Conservation (phyloP, 2,113 vertebrate genomes). For the Sapajus apella region DNA sequence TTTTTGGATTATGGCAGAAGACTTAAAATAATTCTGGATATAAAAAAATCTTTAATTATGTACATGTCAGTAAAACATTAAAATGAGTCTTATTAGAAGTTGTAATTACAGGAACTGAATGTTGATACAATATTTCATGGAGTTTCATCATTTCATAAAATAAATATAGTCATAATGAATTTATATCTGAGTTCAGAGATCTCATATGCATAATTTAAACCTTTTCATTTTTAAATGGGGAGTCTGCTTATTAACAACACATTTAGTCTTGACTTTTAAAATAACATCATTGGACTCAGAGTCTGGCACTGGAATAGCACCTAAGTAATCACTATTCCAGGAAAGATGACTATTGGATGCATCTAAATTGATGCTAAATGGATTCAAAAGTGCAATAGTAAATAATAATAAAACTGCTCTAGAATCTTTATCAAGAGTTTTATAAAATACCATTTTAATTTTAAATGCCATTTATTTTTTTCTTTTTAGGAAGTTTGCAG, state of each 20-base stretch:
- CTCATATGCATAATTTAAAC: neutral
- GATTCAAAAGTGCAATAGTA: neutral
- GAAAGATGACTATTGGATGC: neutral
- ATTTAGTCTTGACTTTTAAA: neutral
- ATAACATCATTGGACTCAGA: neutral
- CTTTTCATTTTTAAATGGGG: neutral
- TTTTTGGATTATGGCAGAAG: neutral
- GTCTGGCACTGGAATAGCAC: neutral
- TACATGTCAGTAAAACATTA: neutral
- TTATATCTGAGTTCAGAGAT: neutral
- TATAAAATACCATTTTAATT: neutral
- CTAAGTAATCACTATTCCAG: neutral
- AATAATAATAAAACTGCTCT: neutral
- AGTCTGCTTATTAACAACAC: neutral
- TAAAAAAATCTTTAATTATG: neutral
- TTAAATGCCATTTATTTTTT: neutral
- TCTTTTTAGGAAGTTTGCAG: slow-evolving; percentile 86
- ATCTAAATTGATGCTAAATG: neutral
- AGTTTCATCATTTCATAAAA: neutral
- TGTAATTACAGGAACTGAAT: neutral
- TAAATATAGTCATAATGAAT: neutral
- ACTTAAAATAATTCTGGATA: neutral
- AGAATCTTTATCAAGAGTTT: neutral
- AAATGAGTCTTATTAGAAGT: neutral
- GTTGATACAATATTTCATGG: neutral